Conservation (phyloP, 1,140 invertebrate species). For the Doryteuthis pealeii region DNA sequence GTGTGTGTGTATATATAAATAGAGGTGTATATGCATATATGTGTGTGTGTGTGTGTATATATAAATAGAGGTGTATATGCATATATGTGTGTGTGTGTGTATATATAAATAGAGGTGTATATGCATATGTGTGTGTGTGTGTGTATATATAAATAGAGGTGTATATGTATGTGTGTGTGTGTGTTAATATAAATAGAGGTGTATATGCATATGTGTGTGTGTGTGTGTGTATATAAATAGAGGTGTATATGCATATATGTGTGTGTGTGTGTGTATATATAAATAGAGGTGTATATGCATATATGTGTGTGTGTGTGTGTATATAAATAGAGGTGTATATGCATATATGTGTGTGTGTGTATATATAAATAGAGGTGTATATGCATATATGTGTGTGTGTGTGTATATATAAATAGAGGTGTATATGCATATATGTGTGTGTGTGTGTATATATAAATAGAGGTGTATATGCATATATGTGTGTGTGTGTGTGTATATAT, state of each 20-base stretch:
- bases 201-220: not conserved
- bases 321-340: not conserved
- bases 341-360: not conserved
- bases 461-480: not conserved
- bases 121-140: not conserved
- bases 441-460: not conserved
- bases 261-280: not conserved
- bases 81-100: not conserved
- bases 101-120: not conserved
- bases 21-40: not conserved
- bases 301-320: not conserved
- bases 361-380: not conserved
- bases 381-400: not conserved
- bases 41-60: not conserved
- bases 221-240: too few relatives aligned
- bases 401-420: not conserved
- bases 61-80: not conserved
- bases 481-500: not conserved
- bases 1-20: not conserved
- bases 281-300: not conserved
- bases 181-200: not conserved
- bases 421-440: not conserved
- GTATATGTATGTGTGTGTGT: too few relatives aligned
- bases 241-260: not conserved
- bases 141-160: too few relatives aligned